phyloP scores from a whole-genome alignment of 2,113 vertebrate species.

The Pomatorhinus ruficollis region DNA sequence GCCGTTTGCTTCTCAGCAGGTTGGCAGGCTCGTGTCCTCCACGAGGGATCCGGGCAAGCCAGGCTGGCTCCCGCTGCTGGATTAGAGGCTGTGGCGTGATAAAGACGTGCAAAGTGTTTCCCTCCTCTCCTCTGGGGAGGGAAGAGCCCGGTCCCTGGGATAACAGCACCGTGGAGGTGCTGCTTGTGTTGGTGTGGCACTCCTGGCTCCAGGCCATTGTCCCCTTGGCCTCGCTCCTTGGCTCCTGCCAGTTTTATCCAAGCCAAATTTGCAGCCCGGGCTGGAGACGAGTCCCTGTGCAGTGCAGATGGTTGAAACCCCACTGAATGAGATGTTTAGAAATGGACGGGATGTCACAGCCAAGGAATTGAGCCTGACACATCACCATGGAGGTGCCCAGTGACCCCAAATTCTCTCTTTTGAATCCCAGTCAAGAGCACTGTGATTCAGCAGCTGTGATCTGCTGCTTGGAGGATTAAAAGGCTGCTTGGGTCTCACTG shows the following conservation, averaged over 20 bases:
- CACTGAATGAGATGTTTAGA: conserved; percentile 28
- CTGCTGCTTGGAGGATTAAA: conserved; percentile 28
- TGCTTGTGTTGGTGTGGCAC: not conserved
- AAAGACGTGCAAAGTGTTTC: conserved; percentile 41
- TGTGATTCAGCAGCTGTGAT: conserved; percentile 29
- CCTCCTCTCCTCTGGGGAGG: not conserved
- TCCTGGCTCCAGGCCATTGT: not conserved
- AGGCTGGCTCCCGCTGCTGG: not conserved
- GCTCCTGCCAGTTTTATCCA: not conserved
- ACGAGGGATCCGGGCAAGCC: not conserved
- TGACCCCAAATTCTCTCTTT: not conserved
- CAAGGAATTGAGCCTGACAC: not conserved
- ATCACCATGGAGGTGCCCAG: not conserved
- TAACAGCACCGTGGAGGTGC: accelerated
- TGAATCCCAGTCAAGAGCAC: not conserved
- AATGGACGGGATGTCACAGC: not conserved
- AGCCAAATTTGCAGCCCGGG: not conserved
- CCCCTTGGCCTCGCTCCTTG: not conserved
- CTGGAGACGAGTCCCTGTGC: not conserved
- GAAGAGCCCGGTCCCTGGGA: not conserved
- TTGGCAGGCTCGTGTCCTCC: conserved; percentile 47
- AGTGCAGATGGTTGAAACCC: conserved; percentile 50
- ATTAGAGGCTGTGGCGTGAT: not conserved
- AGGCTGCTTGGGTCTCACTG: not conserved
- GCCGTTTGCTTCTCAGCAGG: not conserved